Evolutionary conservation across 2,888 invertebrate species (phyloP), one percentile per base, ranked within the genome.

Genomic region (Stenotaenia linearis): DNA sequence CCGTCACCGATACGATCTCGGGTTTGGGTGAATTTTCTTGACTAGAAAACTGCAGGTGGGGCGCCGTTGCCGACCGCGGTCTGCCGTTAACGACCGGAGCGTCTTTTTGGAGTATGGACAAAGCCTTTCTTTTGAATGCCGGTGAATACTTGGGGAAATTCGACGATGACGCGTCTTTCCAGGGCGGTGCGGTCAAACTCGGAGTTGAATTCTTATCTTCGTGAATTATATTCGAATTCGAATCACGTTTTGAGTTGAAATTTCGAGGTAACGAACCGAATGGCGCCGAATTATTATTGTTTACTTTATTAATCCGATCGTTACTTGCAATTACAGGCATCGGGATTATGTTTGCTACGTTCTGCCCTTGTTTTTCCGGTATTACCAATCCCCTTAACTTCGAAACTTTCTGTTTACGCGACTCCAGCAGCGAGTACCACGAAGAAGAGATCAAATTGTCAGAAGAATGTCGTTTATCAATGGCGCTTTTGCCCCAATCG

Each of bases 331-430:
- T 95, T 88, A 93, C 93, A 0, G 95, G 94, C 84, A 95, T 88
- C 76, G 78, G 91, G 90, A 45, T 40, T 5, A 40, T 15, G 15
- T 15, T 40, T 7, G 40, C 12, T 7, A 40, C 40, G 15, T 40
- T 40, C 12, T 40, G 12, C 2, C 40, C 40, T 40, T 40, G 40
- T 81, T 90, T 89, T 84, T 95, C 95, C 4, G 95, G 95, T 85
- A 96, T 96, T 37, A 94, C 93, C 83, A 96, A 87, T n/a, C 95
- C 95, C 84, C 94, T 90, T 80, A 96, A 87, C 86, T 95, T 95
- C 1, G 94, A 93, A 87, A 94, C 90, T 23, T 92, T 92, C 84
- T 92, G 92, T 82, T 92, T 91, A 79, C 95, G 89, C 85, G 94
- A 93, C 86, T 95, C 95, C 83, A 93, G 90, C 82, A 95, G 87